These are phyloP conservation scores for Pitangus sulphuratus DNA, from an alignment of 2,797 vertebrate genomes.

Conservation along the genomic window DNA sequence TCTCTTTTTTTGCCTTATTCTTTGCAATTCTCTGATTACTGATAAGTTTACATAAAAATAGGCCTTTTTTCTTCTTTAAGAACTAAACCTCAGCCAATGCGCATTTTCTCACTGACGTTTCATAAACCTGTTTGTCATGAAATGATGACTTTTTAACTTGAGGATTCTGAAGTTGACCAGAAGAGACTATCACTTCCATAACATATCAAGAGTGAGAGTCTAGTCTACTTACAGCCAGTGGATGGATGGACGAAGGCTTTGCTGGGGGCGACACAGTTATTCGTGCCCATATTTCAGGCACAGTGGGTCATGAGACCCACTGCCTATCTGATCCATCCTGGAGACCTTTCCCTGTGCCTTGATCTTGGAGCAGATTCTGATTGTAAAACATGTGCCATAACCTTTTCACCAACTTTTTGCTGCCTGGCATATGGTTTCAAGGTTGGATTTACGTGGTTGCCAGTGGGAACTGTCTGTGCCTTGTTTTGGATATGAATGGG, in stretches of 20 bases:
- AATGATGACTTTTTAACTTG: not conserved
- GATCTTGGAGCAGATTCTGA: not conserved
- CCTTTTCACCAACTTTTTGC: not conserved
- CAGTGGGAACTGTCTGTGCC: not conserved
- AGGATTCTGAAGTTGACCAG: not conserved
- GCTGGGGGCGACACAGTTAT: not conserved
- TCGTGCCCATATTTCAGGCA: not conserved
- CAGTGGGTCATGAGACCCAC: not conserved
- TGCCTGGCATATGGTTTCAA: not conserved
- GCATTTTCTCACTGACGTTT: not conserved
- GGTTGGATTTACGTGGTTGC: not conserved
- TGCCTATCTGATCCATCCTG: not conserved
- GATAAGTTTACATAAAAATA: not conserved
- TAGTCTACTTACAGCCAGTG: not conserved
- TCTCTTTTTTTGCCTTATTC: not conserved
- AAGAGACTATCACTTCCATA: not conserved
- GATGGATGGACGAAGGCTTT: not conserved
- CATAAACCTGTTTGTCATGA: not conserved
- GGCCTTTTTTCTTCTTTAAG: not conserved
- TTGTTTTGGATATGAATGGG: not conserved
- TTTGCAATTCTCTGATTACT: not conserved
- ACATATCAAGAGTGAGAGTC: not conserved
- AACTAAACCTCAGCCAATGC: not conserved
- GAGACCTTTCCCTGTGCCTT: not conserved
- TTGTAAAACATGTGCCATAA: not conserved